Percentiles rank a stretch among this genome's conserved stretches.
phyloP scores from a whole-genome alignment of 2,888 invertebrate genomes.

The Phyllotreta striolata region DNA sequence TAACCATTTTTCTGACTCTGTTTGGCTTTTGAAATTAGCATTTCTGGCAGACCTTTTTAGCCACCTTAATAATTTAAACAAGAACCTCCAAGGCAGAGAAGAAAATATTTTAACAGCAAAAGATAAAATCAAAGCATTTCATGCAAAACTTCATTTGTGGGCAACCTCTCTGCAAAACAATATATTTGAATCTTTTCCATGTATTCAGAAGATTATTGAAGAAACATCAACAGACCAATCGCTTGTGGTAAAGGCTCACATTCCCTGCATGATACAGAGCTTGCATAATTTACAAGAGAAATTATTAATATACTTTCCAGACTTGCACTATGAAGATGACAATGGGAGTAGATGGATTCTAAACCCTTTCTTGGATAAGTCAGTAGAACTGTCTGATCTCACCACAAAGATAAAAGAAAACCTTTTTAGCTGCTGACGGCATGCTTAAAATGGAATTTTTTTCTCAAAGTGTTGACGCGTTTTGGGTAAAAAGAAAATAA shows the following conservation, averaged over 20 bases:
- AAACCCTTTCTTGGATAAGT: constrained; percentile 46
- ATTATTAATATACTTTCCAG: constrained; percentile 46
- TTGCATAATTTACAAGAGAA: constrained; percentile 47
- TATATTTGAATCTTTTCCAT: constrained; percentile 39
- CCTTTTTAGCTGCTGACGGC: constrained; percentile 46
- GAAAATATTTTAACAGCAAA: constrained; percentile 6
- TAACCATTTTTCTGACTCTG: constrained; percentile 39
- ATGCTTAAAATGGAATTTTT: constrained; percentile 34
- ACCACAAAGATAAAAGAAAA: constrained; percentile 46
- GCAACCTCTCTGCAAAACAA: constrained; percentile 2
- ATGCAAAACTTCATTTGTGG: constrained; percentile 4
- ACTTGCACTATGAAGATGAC: constrained; percentile 42
- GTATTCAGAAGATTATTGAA: constrained; percentile 48
- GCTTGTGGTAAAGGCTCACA: constrained; percentile 45
- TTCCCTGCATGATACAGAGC: constrained; percentile 50
- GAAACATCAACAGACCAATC: constrained; percentile 45
- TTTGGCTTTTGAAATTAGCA: no score
- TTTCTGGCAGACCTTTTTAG: no score
- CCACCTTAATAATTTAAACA: no score
- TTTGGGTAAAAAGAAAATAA: background rate
- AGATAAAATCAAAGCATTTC: no score
- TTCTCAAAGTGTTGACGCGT: constrained; percentile 3
- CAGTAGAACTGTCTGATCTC: constrained; percentile 47
- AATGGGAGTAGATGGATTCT: constrained; percentile 45
- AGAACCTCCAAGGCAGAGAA: background rate